Evolutionary conservation across 2,888 invertebrate species (phyloP).

Genomic region (Apodemia duryi): DNA sequence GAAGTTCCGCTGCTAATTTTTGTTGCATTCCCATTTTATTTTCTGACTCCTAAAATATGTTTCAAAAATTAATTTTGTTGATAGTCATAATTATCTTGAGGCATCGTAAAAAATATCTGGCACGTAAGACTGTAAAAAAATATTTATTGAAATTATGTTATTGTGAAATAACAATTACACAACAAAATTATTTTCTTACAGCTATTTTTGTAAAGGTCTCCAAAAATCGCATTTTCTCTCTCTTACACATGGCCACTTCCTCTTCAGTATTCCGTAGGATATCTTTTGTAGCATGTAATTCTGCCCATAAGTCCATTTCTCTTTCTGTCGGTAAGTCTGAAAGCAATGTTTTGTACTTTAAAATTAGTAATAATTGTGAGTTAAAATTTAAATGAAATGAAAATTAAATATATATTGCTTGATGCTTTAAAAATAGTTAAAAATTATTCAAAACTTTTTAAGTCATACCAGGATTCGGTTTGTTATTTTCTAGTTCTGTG

Average conservation of each 20-base stretch:
- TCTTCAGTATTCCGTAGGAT: slow-evolving; percentile 61
- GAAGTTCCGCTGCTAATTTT: slow-evolving; percentile 68
- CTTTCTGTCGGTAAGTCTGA: slow-evolving; percentile 62
- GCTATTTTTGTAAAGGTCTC: slow-evolving; percentile 66
- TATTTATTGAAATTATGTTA: slow-evolving; percentile 22
- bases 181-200: slow-evolving; percentile 36
- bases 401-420: too few relatives aligned
- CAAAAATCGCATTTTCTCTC: slow-evolving; percentile 65
- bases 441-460: too few relatives aligned
- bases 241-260: slow-evolving; percentile 57
- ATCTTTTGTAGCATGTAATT: slow-evolving; percentile 67
- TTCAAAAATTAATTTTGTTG: slow-evolving; percentile 11
- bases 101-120: slow-evolving; percentile 46
- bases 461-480: slow-evolving; percentile 50
- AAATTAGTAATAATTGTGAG: too few relatives aligned
- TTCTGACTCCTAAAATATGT: slow-evolving; percentile 56
- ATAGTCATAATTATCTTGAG: slow-evolving; percentile 38
- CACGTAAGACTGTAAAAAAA: slow-evolving; percentile 59
- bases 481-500: slow-evolving; percentile 52
- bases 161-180: background rate
- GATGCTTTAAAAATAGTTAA: too few relatives aligned
- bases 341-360: slow-evolving; percentile 22
- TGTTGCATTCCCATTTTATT: slow-evolving; percentile 68
- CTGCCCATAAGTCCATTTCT: slow-evolving; percentile 68
- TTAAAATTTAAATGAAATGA: too few relatives aligned